Conservation (phyloP, 1,140 invertebrate genomes). For the Rhopalosiphum maidis region DNA sequence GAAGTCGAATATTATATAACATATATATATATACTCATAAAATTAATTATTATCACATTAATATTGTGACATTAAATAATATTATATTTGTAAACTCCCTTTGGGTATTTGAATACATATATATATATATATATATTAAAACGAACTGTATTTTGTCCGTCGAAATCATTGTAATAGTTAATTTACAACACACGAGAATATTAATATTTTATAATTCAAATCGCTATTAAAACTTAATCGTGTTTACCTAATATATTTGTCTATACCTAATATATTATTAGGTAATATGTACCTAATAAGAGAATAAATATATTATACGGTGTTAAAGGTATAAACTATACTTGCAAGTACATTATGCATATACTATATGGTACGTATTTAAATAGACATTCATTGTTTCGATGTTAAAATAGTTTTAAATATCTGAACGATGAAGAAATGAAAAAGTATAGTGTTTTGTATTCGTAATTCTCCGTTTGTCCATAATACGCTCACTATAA, state of each 20-base stretch:
- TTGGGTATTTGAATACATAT: neutral
- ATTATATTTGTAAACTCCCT: neutral
- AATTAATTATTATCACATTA: neutral
- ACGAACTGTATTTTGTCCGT: neutral
- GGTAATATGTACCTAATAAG: too few relatives aligned
- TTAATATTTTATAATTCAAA: neutral
- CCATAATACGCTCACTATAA: too few relatives aligned
- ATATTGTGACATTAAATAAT: neutral
- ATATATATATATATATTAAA: neutral
- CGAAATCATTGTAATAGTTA: neutral
- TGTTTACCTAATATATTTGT: too few relatives aligned
- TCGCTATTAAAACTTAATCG: neutral
- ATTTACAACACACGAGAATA: neutral
- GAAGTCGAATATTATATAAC: neutral
- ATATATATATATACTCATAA: neutral
- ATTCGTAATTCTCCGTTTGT: neutral
- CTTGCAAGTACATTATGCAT: neutral
- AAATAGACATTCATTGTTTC: neutral
- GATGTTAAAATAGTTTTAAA: neutral
- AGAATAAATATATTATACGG: neutral
- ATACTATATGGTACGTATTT: neutral
- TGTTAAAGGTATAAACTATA: neutral
- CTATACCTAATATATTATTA: too few relatives aligned
- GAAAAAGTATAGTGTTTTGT: neutral
- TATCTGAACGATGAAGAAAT: neutral